Conservation (phyloP, 2,888 invertebrate genomes). For the Lithophane ornitopus region DNA sequence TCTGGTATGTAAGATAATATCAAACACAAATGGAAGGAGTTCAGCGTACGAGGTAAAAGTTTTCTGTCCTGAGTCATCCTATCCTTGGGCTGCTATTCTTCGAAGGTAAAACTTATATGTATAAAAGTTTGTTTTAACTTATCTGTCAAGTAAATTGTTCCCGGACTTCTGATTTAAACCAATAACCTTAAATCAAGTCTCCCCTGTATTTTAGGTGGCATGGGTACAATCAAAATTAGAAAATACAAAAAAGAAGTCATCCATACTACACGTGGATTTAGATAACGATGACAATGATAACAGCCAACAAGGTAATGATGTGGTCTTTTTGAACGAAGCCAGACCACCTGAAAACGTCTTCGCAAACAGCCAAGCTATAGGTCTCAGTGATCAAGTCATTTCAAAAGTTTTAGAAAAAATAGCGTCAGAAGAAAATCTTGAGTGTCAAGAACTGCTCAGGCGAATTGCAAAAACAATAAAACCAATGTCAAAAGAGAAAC, state of each 20-base stretch:
- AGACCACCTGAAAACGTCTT: slow-evolving; percentile 77
- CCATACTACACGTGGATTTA: slow-evolving; percentile 80
- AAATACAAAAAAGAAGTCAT: slow-evolving; percentile 71
- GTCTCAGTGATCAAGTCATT: slow-evolving; percentile 76
- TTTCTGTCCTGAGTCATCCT: slow-evolving; percentile 7
- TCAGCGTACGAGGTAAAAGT: not conserved
- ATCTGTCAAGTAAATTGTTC: not conserved
- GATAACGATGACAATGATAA: slow-evolving; percentile 77
- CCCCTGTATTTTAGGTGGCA: slow-evolving; percentile 76
- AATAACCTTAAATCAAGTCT: not conserved
- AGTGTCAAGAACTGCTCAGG: slow-evolving; percentile 89
- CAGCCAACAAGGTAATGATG: slow-evolving; percentile 79
- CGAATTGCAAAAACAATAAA: slow-evolving; percentile 78
- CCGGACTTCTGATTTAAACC: not conserved
- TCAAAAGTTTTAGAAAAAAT: slow-evolving; percentile 87
- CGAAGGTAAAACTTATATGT: slow-evolving; percentile 4
- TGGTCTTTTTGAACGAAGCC: slow-evolving; percentile 82
- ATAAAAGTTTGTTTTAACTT: not conserved
- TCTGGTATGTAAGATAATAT: slow-evolving; percentile 18
- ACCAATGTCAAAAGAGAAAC: slow-evolving; percentile 71
- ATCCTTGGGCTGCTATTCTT: slow-evolving; percentile 1
- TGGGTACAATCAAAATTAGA: slow-evolving; percentile 77
- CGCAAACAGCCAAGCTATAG: slow-evolving; percentile 66
- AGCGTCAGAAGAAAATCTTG: slow-evolving; percentile 89
- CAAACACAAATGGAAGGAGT: slow-evolving; percentile 1